These are phyloP conservation scores for Sarotherodon lohbergeri DNA, from an alignment of 2,113 vertebrate species.

Conservation along the genomic window DNA sequence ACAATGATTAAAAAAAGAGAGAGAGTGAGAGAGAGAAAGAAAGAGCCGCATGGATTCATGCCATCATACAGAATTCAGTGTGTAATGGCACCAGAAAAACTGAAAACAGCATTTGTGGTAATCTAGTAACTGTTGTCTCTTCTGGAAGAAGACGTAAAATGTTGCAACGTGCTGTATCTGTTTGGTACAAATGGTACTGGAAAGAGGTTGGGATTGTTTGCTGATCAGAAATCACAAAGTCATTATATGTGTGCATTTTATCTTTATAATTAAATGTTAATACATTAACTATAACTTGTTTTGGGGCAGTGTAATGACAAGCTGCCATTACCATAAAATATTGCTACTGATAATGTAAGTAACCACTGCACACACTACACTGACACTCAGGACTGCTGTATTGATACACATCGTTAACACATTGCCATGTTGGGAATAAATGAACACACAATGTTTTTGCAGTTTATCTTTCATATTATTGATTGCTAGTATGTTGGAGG, in stretches of 20 bases:
- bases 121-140: background rate
- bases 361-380: background rate
- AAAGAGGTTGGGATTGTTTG: background rate
- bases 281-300: background rate
- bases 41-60: background rate
- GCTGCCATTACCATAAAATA: background rate
- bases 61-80: background rate
- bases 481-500: background rate
- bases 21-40: background rate
- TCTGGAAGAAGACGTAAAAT: background rate
- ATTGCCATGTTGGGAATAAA: background rate
- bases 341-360: background rate
- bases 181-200: background rate
- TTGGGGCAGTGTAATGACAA: background rate
- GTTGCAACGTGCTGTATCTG: background rate
- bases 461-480: background rate
- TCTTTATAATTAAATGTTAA: background rate
- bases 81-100: background rate
- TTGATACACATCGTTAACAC: background rate
- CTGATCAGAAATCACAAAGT: background rate
- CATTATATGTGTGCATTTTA: background rate
- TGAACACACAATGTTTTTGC: background rate
- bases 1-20: background rate
- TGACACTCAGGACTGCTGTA: background rate
- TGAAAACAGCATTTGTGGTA: background rate